These are phyloP conservation scores for Myrmecobius fasciatus DNA, from an alignment of 2,113 vertebrate genomes.

Conservation along the genomic window DNA sequence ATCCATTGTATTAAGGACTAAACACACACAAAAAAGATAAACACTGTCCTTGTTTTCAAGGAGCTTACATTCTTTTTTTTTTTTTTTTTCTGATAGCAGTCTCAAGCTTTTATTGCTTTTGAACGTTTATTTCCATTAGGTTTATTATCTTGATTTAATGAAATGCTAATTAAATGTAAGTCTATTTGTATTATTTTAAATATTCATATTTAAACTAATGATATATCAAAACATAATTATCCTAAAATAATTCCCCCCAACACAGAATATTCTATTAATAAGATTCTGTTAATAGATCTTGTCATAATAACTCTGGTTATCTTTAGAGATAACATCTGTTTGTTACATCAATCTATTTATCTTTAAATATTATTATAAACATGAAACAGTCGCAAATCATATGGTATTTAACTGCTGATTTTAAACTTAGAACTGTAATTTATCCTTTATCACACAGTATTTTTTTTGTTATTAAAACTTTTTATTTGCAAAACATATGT, in stretches of 20 bases:
- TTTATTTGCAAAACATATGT: no score
- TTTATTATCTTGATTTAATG: not conserved
- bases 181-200: not conserved
- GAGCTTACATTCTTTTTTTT: no score
- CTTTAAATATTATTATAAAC: not conserved
- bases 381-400: not conserved
- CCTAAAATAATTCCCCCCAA: not conserved
- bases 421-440: not conserved
- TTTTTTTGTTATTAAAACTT: no score
- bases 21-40: no score
- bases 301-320: not conserved
- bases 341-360: not conserved
- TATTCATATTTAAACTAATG: constrained; percentile 17
- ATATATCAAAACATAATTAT: not conserved
- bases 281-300: not conserved
- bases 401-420: not conserved
- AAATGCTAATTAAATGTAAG: not conserved
- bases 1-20: no score
- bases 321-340: not conserved
- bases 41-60: no score
- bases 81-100: constrained; percentile 49
- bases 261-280: not conserved
- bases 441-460: not conserved
- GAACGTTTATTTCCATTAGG: not conserved
- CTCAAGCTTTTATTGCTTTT: not conserved